Evolutionary conservation across 2,113 vertebrate species (phyloP), one percentile per base, ranked within the genome.

Genomic region (Natator depressus): DNA sequence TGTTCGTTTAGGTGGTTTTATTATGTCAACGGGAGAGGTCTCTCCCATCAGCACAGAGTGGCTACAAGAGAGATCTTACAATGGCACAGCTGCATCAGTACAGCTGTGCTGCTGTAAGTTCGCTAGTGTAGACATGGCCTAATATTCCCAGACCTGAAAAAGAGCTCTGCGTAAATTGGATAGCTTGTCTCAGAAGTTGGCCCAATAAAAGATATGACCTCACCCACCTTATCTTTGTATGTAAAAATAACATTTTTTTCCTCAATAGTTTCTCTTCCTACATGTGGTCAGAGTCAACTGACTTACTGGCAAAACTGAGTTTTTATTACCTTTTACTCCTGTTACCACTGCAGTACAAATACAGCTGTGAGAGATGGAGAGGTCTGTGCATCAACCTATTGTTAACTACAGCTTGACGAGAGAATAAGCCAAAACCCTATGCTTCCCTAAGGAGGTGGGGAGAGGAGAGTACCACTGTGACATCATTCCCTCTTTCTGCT

Each of bases 351-450:
- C 83, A 93, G 89, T 80, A 94, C 53, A 82, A 94, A 82, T 84
- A 89, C 50, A 90, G 82, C 65, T 0, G 0, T 87, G 92, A 95
- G 42, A 92, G 84, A 20, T 24, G 51, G 31, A 0, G 13, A 91
- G 31, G 17, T 69, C 29, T 62, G 29, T 17, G 54, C 2, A 1
- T 65, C 12, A 89, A 75, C 31, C 57, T 76, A 49, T 27, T 91
- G 91, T 31, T 80, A 81, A 76, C 57, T 89, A 76, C 25, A 20
- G 35, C 93, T 90, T 94, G 84, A 94, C 85, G 69, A 89, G 16
- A 89, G 84, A 49, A 89, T 47, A 85, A 93, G 76, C 51, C 95
- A 88, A 38, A 76, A 84, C 42, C 59, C 86, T 1, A 9, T 78
- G 3, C 5, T 14, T 90, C 19, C 93, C 91, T 90, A 53, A 10